phyloP scores from a whole-genome alignment of 2,888 invertebrate species.

The Heliconius sara region DNA sequence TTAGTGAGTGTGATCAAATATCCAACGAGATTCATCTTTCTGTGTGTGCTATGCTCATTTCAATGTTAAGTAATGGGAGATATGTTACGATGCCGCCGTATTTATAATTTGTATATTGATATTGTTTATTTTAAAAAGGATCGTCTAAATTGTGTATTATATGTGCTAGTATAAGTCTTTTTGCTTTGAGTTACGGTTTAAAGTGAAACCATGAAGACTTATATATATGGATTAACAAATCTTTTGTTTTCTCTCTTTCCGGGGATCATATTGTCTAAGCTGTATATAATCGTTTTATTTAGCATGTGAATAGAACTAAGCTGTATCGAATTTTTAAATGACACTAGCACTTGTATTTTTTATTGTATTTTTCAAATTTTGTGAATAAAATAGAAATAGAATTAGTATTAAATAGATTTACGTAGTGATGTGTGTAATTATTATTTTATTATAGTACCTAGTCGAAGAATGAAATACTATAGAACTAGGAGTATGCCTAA shows the following conservation, averaged over 20 bases:
- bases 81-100: slow-evolving; percentile 6
- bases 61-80: slow-evolving; percentile 17
- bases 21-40: slow-evolving; percentile 15
- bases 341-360: too few relatives aligned
- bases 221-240: background rate
- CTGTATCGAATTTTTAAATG: background rate
- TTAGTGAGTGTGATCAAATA: slow-evolving; percentile 33
- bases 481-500: background rate
- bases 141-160: background rate
- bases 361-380: background rate
- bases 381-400: background rate
- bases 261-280: background rate
- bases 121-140: background rate
- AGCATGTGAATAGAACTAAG: slow-evolving; percentile 12
- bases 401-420: background rate
- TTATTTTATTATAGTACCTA: background rate
- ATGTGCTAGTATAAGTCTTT: background rate
- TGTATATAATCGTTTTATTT: slow-evolving; percentile 1
- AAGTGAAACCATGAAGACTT: too few relatives aligned
- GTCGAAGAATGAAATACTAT: background rate
- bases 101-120: slow-evolving; percentile 13
- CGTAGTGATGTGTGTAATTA: background rate
- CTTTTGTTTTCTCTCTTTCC: slow-evolving; percentile 13
- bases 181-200: background rate
- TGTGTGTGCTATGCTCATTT: background rate